Conservation (phyloP, 2,113 vertebrate genomes). For the Rhadina sibilatrix region DNA sequence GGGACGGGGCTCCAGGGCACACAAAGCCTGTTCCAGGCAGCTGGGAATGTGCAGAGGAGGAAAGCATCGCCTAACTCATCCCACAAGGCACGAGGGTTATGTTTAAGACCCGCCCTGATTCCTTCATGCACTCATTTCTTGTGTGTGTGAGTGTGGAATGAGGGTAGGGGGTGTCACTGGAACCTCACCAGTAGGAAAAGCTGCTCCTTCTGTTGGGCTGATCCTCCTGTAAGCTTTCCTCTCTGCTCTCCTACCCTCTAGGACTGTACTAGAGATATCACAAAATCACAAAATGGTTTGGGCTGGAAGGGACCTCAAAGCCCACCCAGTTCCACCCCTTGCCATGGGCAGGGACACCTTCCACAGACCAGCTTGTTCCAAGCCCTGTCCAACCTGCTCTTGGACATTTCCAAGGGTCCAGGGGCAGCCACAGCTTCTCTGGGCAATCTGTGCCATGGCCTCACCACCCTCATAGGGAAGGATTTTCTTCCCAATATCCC, state of each 20-base stretch:
- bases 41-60: background rate
- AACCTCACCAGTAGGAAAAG: background rate
- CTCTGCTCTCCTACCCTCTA: background rate
- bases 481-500: background rate
- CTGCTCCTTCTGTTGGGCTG: background rate
- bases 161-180: background rate
- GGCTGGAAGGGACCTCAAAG: background rate
- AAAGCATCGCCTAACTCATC: background rate
- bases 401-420: background rate
- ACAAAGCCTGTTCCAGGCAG: background rate
- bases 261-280: background rate
- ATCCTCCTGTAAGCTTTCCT: background rate
- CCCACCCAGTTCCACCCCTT: background rate
- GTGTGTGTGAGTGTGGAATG: background rate
- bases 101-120: accelerated
- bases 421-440: background rate
- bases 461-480: background rate
- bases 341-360: background rate
- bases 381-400: accelerated
- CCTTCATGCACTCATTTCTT: background rate
- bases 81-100: background rate
- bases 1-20: background rate
- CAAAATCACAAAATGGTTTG: background rate
- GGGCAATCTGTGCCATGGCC: background rate
- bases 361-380: accelerated